Conservation (phyloP, 1,140 invertebrate genomes). For the Eurosta solidaginis region DNA sequence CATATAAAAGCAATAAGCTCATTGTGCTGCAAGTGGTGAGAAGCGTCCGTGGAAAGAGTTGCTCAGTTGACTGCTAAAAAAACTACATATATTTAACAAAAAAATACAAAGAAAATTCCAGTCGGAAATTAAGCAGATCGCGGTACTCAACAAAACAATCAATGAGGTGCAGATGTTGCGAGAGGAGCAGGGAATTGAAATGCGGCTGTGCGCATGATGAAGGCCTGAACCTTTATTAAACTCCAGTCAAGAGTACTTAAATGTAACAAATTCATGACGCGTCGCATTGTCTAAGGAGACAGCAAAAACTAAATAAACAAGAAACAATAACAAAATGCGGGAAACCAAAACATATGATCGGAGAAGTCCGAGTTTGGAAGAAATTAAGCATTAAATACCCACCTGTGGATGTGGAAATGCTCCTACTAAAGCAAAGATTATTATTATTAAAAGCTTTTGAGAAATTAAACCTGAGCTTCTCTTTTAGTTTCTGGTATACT, state of each 20-base stretch:
- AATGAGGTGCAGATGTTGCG: background rate
- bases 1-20: background rate
- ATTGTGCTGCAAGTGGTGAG: background rate
- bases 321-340: background rate
- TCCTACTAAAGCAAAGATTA: too few species aligned
- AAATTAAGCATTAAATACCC: too few species aligned
- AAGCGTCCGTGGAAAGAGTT: too few species aligned
- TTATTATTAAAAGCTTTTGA: too few species aligned
- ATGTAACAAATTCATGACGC: constrained; percentile 27
- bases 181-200: background rate
- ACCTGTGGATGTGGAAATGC: too few species aligned
- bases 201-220: background rate
- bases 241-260: background rate
- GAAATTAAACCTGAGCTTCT: too few species aligned
- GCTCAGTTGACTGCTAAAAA: background rate
- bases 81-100: too few species aligned
- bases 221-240: background rate
- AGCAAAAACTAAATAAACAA: background rate
- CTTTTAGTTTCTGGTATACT: too few species aligned
- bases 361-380: too few species aligned
- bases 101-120: background rate
- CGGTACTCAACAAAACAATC: background rate
- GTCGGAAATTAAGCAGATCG: background rate
- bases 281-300: constrained; percentile 33
- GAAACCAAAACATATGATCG: too few species aligned